Conservation (phyloP, 2,113 vertebrate species). For the Pelobates fuscus region DNA sequence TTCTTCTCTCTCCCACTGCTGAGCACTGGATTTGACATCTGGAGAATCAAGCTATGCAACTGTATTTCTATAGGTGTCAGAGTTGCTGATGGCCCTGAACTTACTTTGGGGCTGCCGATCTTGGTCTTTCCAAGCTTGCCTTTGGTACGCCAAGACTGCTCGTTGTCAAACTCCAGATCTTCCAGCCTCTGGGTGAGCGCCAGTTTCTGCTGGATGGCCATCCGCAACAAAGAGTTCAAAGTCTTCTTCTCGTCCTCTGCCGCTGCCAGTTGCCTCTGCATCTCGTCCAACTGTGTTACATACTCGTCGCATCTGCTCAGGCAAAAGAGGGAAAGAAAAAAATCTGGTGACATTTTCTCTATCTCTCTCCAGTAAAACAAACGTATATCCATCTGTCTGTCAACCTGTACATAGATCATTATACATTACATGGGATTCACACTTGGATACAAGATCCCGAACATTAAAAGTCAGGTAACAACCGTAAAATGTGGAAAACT, state of each 20-base stretch:
- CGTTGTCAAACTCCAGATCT: slow-evolving; percentile 97
- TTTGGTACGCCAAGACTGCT: slow-evolving; percentile 89
- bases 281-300: slow-evolving; percentile 93
- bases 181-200: slow-evolving; percentile 94
- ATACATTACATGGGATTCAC: too few relatives aligned
- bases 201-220: slow-evolving; percentile 99
- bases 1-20: slow-evolving; percentile 77
- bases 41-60: slow-evolving; percentile 75
- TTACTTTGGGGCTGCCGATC: slow-evolving; percentile 97
- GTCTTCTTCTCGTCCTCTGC: slow-evolving; percentile 99
- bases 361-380: background rate
- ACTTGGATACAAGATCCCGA: too few relatives aligned
- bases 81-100: slow-evolving; percentile 75
- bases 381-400: too few relatives aligned
- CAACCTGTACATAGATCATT: too few relatives aligned
- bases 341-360: background rate
- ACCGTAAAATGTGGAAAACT: too few relatives aligned
- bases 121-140: slow-evolving; percentile 89
- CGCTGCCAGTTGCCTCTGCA: slow-evolving; percentile 96
- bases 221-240: slow-evolving; percentile 91
- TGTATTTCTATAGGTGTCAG: slow-evolving; percentile 76
- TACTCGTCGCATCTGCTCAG: slow-evolving; percentile 93
- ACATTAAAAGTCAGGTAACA: too few relatives aligned
- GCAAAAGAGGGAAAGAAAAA: slow-evolving; percentile 41
- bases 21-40: slow-evolving; percentile 72